phyloP scores from a whole-genome alignment of 2,797 vertebrate species.

The Alfaro cultratus region DNA sequence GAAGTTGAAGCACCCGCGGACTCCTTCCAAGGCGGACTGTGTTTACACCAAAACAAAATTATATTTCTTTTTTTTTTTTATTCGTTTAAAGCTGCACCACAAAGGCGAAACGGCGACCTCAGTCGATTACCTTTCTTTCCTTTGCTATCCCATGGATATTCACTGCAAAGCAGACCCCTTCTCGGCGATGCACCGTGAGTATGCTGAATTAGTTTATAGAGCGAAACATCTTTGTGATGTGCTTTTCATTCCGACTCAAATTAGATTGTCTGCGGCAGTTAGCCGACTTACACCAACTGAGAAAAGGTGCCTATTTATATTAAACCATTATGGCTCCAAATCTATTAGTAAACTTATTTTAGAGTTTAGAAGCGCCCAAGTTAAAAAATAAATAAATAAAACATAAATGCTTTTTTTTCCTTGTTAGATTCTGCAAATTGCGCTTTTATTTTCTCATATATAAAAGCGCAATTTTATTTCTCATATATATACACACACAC shows the following conservation, averaged over 20 bases:
- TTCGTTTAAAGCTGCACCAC: constrained; percentile 77
- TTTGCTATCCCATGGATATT: constrained; percentile 99
- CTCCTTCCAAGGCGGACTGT: constrained; percentile 62
- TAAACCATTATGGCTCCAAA: neutral
- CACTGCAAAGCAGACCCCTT: constrained; percentile 99
- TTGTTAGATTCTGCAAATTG: neutral
- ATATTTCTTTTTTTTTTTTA: constrained; percentile 56
- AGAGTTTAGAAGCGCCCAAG: too few species aligned
- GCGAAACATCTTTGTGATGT: constrained; percentile 14
- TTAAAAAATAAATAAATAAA: neutral
- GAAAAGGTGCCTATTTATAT: neutral
- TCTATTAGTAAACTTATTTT: neutral
- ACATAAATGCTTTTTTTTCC: fast-evolving
- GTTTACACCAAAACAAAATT: constrained; percentile 49
- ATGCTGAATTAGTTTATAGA: constrained; percentile 78
- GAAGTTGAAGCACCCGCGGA: constrained; percentile 66
- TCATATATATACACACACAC: too few species aligned
- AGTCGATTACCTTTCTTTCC: constrained; percentile 97
- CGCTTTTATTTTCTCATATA: neutral
- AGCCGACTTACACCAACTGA: neutral
- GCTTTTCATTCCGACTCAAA: constrained; percentile 18
- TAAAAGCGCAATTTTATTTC: too few species aligned
- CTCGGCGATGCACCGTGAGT: constrained; percentile 99
- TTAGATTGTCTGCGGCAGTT: neutral
- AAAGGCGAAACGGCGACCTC: constrained; percentile 98